These are phyloP conservation scores for Madoqua kirkii DNA, from an alignment of 2,113 vertebrate genomes.

Conservation along the genomic window DNA sequence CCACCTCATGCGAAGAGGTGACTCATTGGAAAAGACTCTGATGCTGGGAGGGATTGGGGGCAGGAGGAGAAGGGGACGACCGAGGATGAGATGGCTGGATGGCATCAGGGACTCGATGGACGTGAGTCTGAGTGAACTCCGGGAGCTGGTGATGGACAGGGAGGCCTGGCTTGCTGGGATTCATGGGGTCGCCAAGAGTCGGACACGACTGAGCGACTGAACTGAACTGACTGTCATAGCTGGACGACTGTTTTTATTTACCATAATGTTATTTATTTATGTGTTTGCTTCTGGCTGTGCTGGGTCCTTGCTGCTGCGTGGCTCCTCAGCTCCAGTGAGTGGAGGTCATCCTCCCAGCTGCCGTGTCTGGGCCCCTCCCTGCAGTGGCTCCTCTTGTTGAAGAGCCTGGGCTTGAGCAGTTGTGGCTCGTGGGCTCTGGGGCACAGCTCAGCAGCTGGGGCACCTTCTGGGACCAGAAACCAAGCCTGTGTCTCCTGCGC, in stretches of 20 bases:
- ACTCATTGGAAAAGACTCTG: too few species aligned
- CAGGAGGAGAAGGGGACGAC: too few species aligned
- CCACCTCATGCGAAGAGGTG: too few species aligned
- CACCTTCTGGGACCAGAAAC: neutral
- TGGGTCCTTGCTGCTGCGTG: neutral
- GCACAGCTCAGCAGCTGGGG: neutral
- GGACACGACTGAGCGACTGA: too few species aligned
- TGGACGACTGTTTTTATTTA: constrained; percentile 79
- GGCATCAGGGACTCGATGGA: too few species aligned
- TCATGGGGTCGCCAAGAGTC: too few species aligned
- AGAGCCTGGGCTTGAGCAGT: rapidly evolving
- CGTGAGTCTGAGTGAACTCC: too few species aligned
- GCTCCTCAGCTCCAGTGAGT: neutral
- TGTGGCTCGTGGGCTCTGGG: neutral
- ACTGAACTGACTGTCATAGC: constrained; percentile 77
- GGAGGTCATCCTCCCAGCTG: neutral
- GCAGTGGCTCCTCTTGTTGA: rapidly evolving
- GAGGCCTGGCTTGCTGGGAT: too few species aligned
- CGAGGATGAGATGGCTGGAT: too few species aligned
- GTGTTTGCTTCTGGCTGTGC: neutral
- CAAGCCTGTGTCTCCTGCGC: neutral
- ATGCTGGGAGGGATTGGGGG: too few species aligned
- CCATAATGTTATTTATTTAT: too few species aligned
- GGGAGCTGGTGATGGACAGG: too few species aligned
- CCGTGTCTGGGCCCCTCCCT: neutral